A percentile compares a stretch with the other conserved stretches of the same genome.
These are phyloP conservation scores for Lagothrix lagotricha DNA, from an alignment of 2,797 vertebrate species.

Conservation along the genomic window DNA sequence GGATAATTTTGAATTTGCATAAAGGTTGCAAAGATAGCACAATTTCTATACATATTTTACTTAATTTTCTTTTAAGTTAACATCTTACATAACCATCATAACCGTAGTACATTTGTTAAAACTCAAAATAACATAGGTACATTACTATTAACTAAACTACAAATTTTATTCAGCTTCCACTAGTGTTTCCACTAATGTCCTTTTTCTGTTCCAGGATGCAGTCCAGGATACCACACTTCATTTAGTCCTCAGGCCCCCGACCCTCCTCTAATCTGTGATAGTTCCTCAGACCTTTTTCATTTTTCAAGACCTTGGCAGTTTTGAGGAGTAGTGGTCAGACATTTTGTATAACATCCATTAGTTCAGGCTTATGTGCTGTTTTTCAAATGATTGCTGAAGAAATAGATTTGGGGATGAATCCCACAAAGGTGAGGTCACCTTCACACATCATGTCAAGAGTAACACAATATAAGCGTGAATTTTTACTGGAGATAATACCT, in stretches of 20 bases:
- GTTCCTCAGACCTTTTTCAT: neutral
- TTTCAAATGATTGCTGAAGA: neutral
- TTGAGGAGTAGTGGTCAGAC: neutral
- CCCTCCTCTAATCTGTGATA: neutral
- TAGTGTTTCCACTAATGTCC: neutral
- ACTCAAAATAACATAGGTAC: neutral
- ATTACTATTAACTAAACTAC: neutral
- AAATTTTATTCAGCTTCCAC: neutral
- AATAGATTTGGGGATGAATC: neutral
- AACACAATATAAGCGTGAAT: neutral
- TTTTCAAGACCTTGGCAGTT: neutral
- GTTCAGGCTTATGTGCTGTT: neutral
- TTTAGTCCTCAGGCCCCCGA: neutral
- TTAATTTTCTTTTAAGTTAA: neutral
- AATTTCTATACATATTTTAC: neutral
- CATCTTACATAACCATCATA: neutral
- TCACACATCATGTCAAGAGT: neutral
- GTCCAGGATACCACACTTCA: neutral
- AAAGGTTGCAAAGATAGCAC: neutral
- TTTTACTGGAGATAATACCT: neutral
- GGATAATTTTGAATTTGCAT: neutral
- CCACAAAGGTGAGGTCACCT: neutral
- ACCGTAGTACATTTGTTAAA: neutral
- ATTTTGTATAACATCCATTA: slow-evolving; percentile 9
- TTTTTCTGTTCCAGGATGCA: neutral